Evolutionary conservation across 2,888 invertebrate genomes (phyloP), one percentile per base, ranked within the genome.

Genomic region (Himalopsyche tibetana): DNA sequence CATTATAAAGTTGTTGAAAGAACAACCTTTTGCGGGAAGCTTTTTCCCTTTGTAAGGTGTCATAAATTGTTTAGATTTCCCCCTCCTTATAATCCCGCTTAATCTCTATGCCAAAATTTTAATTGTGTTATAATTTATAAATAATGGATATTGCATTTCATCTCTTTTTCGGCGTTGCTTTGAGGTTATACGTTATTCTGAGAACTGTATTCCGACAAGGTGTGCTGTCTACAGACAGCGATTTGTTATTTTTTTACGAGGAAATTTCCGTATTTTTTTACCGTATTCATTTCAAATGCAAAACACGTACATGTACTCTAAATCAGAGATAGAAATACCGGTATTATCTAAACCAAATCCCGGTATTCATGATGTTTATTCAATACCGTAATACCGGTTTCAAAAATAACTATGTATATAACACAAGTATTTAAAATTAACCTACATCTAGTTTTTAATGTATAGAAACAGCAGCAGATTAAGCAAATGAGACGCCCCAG

Each of bases 71-170:
- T 80, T 80, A 19, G 45, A 80, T 80, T 42, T 28, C 80, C 51
- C 45, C 51, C 9, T 80, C 36, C 6, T 80, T 51, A 80, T 45
- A 80, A 45, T 80, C 28, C 42, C 28, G 45, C n/a, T 12, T 80
- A 80, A 80, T 80, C 80, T 80, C 19, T 80, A 6, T 19, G 80
- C 80, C 51, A 28, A 80, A 80, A 80, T 51, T 42, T 80, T 80
- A 80, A 80, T 80, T 80, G 80, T 42, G 80, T 80, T 80, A 51
- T 80, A 80, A 80, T 80, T 80, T 80, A 80, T 51, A 80, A 80
- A 51, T 80, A 80, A 80, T 80, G 80, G 51, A 80, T 45, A 42
- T 42, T 80, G 51, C 45, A 80, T 42, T 28, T 80, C 45, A 80
- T 80, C 42, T 80, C 80, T 80, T 80, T 74, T 74, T 38, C 38